phyloP scores from a whole-genome alignment of 2,113 vertebrate species.

The Anolis sagrei region DNA sequence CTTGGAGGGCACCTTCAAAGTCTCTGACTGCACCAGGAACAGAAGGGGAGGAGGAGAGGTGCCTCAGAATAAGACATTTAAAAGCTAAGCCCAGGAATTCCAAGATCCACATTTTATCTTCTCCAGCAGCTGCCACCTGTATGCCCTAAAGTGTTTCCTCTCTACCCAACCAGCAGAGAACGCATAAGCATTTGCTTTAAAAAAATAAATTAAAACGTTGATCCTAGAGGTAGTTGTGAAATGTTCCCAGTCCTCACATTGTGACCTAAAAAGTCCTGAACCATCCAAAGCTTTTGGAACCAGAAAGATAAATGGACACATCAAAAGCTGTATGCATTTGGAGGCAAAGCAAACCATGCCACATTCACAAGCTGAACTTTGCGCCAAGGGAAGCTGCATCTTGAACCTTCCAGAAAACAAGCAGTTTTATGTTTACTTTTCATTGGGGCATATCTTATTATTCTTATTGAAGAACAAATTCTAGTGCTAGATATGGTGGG shows the following conservation, averaged over 20 bases:
- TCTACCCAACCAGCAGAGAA: neutral
- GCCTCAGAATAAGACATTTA: neutral
- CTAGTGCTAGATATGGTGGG: neutral
- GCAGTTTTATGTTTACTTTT: neutral
- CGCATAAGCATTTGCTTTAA: too few species aligned
- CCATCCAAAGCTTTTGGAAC: neutral
- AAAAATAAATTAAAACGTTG: too few species aligned
- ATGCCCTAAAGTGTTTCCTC: neutral
- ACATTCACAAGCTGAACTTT: neutral
- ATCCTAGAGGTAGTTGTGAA: neutral
- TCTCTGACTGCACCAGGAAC: neutral
- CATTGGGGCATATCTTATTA: neutral
- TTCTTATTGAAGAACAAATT: neutral
- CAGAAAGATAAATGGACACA: neutral
- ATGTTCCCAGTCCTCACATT: neutral
- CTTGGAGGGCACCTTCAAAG: conserved; percentile 4
- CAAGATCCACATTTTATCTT: neutral
- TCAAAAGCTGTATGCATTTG: neutral
- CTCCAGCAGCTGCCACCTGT: neutral
- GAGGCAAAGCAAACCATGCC: neutral
- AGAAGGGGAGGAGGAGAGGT: neutral
- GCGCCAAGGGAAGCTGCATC: neutral
- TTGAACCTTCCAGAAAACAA: neutral
- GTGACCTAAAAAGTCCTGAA: too few species aligned
- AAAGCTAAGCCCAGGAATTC: neutral